These are phyloP conservation scores for Sceloporus undulatus DNA, from an alignment of 2,113 vertebrate species.

Conservation along the genomic window DNA sequence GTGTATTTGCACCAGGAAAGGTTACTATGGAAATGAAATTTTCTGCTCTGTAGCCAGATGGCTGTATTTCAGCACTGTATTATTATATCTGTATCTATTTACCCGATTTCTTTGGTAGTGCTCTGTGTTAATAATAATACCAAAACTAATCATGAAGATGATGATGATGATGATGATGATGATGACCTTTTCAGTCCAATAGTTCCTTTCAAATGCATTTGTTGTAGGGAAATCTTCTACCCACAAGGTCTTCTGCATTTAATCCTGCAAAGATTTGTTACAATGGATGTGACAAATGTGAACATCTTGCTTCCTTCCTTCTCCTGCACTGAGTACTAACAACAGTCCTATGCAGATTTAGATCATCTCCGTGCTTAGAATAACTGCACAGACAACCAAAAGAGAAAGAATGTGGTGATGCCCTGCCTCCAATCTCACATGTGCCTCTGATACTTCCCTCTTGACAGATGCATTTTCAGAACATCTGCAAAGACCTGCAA, in stretches of 20 bases:
- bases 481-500: background rate
- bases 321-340: background rate
- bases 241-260: background rate
- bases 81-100: background rate
- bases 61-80: conserved; percentile 9
- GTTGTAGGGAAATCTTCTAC: background rate
- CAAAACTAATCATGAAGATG: background rate
- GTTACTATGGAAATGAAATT: conserved; percentile 70
- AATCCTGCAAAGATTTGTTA: background rate
- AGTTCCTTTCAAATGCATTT: background rate
- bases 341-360: background rate
- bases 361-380: background rate
- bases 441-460: background rate
- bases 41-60: conserved; percentile 44
- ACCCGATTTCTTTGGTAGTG: background rate
- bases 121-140: background rate
- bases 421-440: background rate
- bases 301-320: background rate
- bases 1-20: conserved; percentile 54
- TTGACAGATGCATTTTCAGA: background rate
- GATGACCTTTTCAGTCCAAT: background rate
- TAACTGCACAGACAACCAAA: background rate
- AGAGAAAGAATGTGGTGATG: background rate
- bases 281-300: background rate
- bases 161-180: background rate